Percentiles rank a stretch among this genome's conserved stretches.
Evolutionary conservation across 1,140 invertebrate species (phyloP).

Genomic region (Dolichoris vasculosae): DNA sequence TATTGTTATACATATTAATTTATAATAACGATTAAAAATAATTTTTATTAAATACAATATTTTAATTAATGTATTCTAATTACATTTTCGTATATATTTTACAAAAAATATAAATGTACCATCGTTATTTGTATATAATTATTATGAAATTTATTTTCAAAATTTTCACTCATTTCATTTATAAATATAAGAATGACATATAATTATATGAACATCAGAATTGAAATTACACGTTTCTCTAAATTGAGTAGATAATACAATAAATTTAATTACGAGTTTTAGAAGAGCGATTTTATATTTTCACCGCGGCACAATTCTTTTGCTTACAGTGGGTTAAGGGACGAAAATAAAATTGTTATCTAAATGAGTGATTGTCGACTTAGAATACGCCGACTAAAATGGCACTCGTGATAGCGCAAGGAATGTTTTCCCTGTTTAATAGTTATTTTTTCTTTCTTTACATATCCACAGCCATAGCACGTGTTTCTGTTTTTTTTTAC

Average conservation of each 20-base stretch:
- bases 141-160: background rate
- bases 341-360: background rate
- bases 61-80: background rate
- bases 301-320: background rate
- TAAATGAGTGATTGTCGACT: conserved; percentile 25
- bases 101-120: background rate
- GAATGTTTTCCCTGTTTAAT: background rate
- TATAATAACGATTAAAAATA: background rate
- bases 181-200: background rate
- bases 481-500: conserved; percentile 33
- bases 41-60: background rate
- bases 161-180: background rate
- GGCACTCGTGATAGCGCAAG: conserved; percentile 44
- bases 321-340: background rate
- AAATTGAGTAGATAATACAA: no score
- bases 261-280: background rate
- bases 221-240: background rate
- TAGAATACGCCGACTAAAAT: conserved; percentile 35
- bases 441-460: conserved; percentile 29
- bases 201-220: background rate
- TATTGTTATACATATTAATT: background rate
- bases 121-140: background rate
- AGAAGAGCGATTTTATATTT: conserved; percentile 18
- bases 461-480: conserved; percentile 49
- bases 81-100: background rate